These are phyloP conservation scores for Teleogryllus oceanicus DNA, from an alignment of 2,888 invertebrate species.

Conservation along the genomic window DNA sequence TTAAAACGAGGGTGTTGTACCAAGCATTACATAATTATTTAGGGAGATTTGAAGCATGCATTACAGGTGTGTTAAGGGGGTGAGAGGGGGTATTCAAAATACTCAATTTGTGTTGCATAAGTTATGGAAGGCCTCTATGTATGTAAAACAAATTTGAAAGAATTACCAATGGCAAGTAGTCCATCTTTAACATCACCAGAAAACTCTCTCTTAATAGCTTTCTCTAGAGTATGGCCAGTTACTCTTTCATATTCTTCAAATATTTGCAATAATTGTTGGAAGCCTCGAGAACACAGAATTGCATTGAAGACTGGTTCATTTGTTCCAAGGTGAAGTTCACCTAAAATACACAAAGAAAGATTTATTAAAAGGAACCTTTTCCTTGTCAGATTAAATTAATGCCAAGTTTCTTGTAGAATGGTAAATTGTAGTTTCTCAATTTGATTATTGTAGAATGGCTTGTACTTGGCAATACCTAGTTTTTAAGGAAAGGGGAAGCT, in stretches of 20 bases:
- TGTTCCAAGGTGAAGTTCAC: conserved; percentile 72
- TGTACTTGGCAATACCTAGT: too few relatives aligned
- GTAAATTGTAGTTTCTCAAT: too few relatives aligned
- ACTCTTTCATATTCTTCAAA: conserved; percentile 81
- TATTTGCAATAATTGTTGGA: conserved; percentile 79
- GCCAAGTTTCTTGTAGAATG: too few relatives aligned
- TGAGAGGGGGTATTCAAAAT: too few relatives aligned
- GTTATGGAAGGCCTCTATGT: background rate
- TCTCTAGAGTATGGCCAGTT: conserved; percentile 78
- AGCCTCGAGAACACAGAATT: conserved; percentile 81
- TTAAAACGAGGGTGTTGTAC: too few relatives aligned
- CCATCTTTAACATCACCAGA: conserved; percentile 83
- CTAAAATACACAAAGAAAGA: background rate
- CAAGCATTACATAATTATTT: too few relatives aligned
- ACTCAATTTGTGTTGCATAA: too few relatives aligned
- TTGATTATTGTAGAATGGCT: too few relatives aligned
- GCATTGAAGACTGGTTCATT: conserved; percentile 86
- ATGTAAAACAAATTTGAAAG: background rate
- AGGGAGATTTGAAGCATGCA: too few relatives aligned
- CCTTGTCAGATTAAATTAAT: background rate
- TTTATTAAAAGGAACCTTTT: background rate
- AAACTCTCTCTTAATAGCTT: conserved; percentile 82
- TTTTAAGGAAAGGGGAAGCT: too few relatives aligned
- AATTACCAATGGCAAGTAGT: conserved; percentile 78
- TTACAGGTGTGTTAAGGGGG: too few relatives aligned